A percentile compares a stretch with the other conserved stretches of the same genome.
Conservation (phyloP, 2,113 vertebrate genomes). For the Callaeas wilsoni region DNA sequence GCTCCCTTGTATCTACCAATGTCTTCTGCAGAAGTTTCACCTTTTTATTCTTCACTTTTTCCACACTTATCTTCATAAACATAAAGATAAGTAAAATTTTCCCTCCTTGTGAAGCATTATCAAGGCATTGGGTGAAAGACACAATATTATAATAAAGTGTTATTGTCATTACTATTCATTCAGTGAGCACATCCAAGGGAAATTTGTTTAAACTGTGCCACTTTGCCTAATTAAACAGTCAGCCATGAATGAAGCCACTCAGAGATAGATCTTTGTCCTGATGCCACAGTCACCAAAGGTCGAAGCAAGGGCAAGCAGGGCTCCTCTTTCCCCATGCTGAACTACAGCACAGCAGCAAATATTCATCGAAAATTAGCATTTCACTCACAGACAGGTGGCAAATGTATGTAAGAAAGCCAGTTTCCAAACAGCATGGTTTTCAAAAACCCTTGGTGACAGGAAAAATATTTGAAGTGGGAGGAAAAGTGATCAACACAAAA, state of each 20-base stretch:
- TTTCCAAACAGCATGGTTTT: neutral
- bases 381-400: neutral
- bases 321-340: neutral
- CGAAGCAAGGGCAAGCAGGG: neutral
- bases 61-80: neutral
- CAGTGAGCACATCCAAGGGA: neutral
- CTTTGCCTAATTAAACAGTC: constrained; percentile 12
- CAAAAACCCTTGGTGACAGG: neutral
- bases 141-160: neutral
- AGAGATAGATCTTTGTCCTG: neutral
- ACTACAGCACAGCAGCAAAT: neutral
- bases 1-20: neutral
- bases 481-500: neutral
- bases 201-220: neutral
- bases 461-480: neutral
- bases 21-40: neutral
- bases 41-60: neutral
- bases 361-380: neutral
- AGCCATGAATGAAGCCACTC: constrained; percentile 7
- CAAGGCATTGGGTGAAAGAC: neutral
- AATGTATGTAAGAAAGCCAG: neutral
- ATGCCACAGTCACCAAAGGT: neutral
- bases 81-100: neutral
- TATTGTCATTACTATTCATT: neutral
- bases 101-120: neutral